Percentiles rank a stretch among this genome's conserved stretches.
These are phyloP conservation scores for Calyptomena viridis DNA, from an alignment of 2,113 vertebrate species.

Conservation along the genomic window DNA sequence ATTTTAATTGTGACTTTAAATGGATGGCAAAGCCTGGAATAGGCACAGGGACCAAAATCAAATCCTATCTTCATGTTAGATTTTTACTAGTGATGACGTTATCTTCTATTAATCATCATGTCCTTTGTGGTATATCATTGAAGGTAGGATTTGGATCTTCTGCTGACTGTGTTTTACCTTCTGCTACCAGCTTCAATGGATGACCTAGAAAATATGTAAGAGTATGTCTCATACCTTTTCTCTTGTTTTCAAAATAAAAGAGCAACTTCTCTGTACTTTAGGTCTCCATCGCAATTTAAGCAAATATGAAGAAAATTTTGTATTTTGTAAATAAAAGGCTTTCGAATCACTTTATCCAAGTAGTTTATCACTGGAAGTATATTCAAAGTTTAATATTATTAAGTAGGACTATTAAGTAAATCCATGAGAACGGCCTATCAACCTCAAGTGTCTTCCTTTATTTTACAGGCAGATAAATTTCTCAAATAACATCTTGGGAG, in stretches of 20 bases:
- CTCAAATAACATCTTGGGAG: background rate
- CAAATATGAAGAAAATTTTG: background rate
- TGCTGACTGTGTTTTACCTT: background rate
- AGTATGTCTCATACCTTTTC: background rate
- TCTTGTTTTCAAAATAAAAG: background rate
- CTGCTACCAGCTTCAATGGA: background rate
- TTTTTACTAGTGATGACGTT: background rate
- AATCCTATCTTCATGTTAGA: background rate
- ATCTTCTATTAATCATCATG: background rate
- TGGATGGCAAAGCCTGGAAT: background rate
- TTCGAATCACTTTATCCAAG: background rate
- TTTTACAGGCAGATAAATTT: background rate
- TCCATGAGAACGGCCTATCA: background rate
- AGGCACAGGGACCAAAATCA: background rate
- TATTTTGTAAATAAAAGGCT: background rate
- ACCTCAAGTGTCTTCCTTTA: background rate
- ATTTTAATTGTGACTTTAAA: background rate
- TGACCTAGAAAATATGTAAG: background rate
- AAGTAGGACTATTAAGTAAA: background rate
- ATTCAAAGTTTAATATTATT: background rate
- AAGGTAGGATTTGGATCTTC: background rate
- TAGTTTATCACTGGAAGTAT: background rate
- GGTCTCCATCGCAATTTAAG: background rate
- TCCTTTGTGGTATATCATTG: background rate
- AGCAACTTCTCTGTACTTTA: background rate